Base-by-base conservation (phyloP, 2,888 invertebrate species). In the Coecobrya sp. region DNA sequence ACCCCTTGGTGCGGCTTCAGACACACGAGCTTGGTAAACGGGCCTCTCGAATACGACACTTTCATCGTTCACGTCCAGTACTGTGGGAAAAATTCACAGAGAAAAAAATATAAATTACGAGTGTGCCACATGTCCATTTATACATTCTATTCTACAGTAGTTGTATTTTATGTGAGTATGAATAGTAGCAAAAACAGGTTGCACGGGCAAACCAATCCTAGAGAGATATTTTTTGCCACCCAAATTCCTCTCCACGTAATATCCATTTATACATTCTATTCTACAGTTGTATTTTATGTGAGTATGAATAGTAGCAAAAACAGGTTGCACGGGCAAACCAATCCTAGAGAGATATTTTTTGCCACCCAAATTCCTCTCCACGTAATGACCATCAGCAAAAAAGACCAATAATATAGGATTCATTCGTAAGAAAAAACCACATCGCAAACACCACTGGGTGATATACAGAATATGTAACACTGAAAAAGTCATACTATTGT, bases 21-120 rank as follows among this genome's bases (percentile, higher is more conserved):
- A 98, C 89, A 99, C 96, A 84, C 97, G 96, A 95, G 97, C 98
- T 86, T 97, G 97, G 96, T 98, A 98, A 42, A 98, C 97, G 22
- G 97, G 96, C 95, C 98, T 97, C 95, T 98, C 98, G 96, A 98
- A 97, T 95, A 97, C 97, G 30, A 99, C 99, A 81, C 98, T 97
- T 95, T 98, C 98, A 96, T 99, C 99, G 96, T 99, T 99, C 96
- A 98, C 97, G 96, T 99, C 99, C 94, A 97, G 96, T 93, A 99
- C 98, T 97, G 96, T 49, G 95, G 95, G 59, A 76, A 76, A 30
- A 93, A 73, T 59, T 11, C 4, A 76, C 22, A 76, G 11, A 76
- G 25, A 68, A 68, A 27, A 27, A 68, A 19, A 73, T 73, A 36
- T 73, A 25, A 16, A n/a, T 65, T 27, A 65, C 19, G 4, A 25